phyloP scores from a whole-genome alignment of 1,140 invertebrate species.

The Calliphora vicina region DNA sequence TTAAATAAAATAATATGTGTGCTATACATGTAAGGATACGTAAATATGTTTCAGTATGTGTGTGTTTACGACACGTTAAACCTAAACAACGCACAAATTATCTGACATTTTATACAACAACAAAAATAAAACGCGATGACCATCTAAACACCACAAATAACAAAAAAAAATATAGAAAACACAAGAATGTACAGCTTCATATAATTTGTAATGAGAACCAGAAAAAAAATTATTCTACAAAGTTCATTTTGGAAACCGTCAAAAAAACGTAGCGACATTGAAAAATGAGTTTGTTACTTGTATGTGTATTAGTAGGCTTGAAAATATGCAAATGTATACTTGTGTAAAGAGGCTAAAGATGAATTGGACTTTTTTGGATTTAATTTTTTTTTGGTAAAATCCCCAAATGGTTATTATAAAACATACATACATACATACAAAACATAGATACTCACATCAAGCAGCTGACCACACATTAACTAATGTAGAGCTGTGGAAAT shows the following conservation, averaged over 20 bases:
- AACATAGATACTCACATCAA: background rate
- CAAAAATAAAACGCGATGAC: background rate
- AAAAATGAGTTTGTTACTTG: background rate
- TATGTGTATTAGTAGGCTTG: background rate
- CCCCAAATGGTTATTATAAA: background rate
- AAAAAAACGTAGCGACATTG: background rate
- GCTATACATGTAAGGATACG: background rate
- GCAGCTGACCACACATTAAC: background rate
- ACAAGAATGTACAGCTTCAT: background rate
- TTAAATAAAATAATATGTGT: background rate
- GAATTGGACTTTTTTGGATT: background rate
- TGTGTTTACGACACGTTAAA: background rate
- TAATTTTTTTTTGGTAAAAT: background rate
- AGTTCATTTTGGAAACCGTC: background rate
- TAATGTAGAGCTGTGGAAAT: slow-evolving; percentile 3
- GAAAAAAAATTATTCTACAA: background rate
- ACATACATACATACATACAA: background rate
- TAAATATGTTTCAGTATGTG: too few species aligned
- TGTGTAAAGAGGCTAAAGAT: background rate
- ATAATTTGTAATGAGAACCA: background rate
- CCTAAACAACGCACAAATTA: background rate
- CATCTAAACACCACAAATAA: background rate
- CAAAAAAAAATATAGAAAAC: background rate
- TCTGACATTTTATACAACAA: background rate
- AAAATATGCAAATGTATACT: background rate